phyloP scores from a whole-genome alignment of 2,888 invertebrate species.

The Epinotia demarniana region DNA sequence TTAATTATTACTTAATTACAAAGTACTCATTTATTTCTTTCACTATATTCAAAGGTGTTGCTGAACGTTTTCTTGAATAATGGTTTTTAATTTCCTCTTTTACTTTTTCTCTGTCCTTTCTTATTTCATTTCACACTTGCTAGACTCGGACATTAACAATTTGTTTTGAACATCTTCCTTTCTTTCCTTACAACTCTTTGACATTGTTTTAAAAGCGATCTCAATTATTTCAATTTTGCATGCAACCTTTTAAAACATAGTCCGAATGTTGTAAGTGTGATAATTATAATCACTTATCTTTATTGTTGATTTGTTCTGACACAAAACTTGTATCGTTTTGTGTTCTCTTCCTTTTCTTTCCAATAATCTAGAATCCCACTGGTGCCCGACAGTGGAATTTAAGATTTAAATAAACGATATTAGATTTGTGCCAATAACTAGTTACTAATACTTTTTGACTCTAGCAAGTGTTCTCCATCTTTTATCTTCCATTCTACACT shows the following conservation, averaged over 20 bases:
- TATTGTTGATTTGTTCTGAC: conserved; percentile 52
- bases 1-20: neutral
- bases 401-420: conserved; percentile 50
- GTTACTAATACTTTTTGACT: conserved; percentile 36
- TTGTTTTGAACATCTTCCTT: conserved; percentile 45
- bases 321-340: conserved; percentile 52
- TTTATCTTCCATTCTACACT: conserved; percentile 46
- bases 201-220: conserved; percentile 67
- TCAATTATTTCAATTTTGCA: conserved; percentile 53
- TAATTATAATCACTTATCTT: conserved; percentile 37
- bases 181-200: conserved; percentile 58
- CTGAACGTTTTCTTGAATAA: conserved; percentile 26
- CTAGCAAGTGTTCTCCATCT: conserved; percentile 30
- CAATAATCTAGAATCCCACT: conserved; percentile 55
- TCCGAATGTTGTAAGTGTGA: conserved; percentile 57
- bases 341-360: conserved; percentile 39
- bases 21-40: conserved; percentile 20
- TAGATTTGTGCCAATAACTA: conserved; percentile 52
- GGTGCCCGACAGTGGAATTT: conserved; percentile 68
- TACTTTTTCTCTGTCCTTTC: conserved; percentile 42
- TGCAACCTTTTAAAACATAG: conserved; percentile 66
- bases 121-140: conserved; percentile 35
- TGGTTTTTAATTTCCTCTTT: conserved; percentile 34
- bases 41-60: conserved; percentile 12
- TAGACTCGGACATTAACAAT: conserved; percentile 38